These are phyloP conservation scores for Leucosticte australis DNA, from an alignment of 2,113 vertebrate genomes.

Conservation along the genomic window DNA sequence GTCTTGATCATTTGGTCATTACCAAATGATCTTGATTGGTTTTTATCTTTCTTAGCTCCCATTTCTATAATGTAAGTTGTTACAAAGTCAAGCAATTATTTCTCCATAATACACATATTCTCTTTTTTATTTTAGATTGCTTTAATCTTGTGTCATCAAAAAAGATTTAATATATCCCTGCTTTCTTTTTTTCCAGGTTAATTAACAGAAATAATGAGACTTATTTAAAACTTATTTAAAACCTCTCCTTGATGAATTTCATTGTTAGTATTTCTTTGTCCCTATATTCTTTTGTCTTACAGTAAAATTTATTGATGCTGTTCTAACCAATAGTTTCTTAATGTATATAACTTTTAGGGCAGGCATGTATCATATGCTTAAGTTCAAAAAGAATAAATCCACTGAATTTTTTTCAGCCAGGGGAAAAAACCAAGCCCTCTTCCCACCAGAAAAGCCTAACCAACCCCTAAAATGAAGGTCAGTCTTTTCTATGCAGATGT, in stretches of 20 bases:
- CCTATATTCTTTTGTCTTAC: neutral
- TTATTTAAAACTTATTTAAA: neutral
- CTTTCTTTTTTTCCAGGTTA: neutral
- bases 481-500: neutral
- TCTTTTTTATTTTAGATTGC: neutral
- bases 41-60: neutral
- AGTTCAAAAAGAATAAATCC: neutral
- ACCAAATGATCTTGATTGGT: neutral
- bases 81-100: neutral
- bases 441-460: accelerated
- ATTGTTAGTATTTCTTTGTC: neutral
- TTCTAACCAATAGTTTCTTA: neutral
- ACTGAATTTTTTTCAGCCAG: neutral
- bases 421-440: accelerated
- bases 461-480: accelerated
- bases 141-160: neutral
- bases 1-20: neutral
- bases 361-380: neutral
- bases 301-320: neutral
- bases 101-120: neutral
- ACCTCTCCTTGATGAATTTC: neutral
- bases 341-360: neutral
- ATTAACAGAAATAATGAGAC: neutral
- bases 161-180: neutral
- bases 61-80: neutral